Conservation (phyloP, 2,113 vertebrate genomes). For the Dinomys branickii region DNA sequence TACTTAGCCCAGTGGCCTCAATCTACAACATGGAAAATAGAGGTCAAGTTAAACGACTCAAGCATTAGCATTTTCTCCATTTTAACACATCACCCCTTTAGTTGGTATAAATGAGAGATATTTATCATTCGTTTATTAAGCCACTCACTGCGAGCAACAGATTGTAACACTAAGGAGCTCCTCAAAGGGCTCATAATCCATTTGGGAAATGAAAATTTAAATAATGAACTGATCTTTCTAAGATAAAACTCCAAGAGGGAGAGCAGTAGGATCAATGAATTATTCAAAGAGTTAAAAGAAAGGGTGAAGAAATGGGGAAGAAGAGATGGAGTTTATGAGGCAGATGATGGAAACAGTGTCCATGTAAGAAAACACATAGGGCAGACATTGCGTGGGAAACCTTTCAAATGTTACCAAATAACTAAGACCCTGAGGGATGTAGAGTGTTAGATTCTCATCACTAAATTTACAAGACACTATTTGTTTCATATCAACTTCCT, state of each 20-base stretch:
- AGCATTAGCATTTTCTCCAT: background rate
- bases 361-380: background rate
- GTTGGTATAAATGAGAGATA: background rate
- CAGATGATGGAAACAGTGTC: background rate
- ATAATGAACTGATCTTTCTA: constrained; percentile 30
- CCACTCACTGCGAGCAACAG: background rate
- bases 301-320: background rate
- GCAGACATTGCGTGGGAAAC: background rate
- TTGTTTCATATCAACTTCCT: background rate
- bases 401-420: background rate
- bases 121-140: background rate
- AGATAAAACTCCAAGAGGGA: constrained; percentile 15
- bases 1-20: background rate
- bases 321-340: background rate
- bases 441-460: background rate
- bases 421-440: background rate
- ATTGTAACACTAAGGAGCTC: background rate
- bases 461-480: background rate
- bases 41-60: background rate
- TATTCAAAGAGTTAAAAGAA: constrained; percentile 46
- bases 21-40: background rate
- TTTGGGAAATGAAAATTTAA: background rate
- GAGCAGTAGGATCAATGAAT: constrained; percentile 25
- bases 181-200: background rate
- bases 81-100: background rate